phyloP scores from a whole-genome alignment of 2,888 invertebrate species.

The Auanema sp. region DNA sequence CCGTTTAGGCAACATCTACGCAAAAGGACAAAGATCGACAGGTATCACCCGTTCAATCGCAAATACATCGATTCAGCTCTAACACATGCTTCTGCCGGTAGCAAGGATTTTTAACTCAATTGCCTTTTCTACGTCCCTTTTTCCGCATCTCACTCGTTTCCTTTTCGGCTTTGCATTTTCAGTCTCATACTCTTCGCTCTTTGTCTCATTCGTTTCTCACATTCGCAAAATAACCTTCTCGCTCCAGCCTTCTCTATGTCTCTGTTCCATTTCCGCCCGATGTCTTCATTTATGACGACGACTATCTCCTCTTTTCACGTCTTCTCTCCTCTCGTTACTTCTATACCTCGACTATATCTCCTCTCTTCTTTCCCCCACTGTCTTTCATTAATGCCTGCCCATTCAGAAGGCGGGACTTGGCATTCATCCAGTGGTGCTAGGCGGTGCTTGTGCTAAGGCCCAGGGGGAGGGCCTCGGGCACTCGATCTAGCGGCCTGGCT shows the following conservation, averaged over 20 bases:
- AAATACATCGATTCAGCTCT: too few relatives aligned
- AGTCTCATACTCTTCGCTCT: too few relatives aligned
- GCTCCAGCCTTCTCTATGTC: conserved; percentile 1
- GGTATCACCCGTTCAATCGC: too few relatives aligned
- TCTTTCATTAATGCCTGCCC: conserved; percentile 6
- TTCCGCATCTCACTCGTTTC: too few relatives aligned
- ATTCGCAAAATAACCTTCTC: background rate
- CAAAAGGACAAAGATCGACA: too few relatives aligned
- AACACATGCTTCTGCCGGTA: too few relatives aligned
- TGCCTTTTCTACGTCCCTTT: too few relatives aligned
- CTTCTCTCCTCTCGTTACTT: background rate
- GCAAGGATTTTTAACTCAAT: too few relatives aligned
- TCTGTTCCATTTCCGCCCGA: background rate
- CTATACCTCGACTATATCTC: conserved; percentile 11
- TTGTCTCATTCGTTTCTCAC: too few relatives aligned
- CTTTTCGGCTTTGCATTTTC: too few relatives aligned
- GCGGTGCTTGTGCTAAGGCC: conserved; percentile 13
- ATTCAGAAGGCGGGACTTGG: conserved; percentile 14
- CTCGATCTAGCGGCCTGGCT: conserved; percentile 9
- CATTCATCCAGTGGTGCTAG: conserved; percentile 11
- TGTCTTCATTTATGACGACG: background rate
- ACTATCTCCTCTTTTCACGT: background rate
- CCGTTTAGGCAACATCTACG: too few relatives aligned
- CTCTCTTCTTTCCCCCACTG: conserved; percentile 2
- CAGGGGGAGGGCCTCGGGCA: conserved; percentile 3